Evolutionary conservation across 2,113 vertebrate genomes (phyloP).

Genomic region (Charadrius vociferus): DNA sequence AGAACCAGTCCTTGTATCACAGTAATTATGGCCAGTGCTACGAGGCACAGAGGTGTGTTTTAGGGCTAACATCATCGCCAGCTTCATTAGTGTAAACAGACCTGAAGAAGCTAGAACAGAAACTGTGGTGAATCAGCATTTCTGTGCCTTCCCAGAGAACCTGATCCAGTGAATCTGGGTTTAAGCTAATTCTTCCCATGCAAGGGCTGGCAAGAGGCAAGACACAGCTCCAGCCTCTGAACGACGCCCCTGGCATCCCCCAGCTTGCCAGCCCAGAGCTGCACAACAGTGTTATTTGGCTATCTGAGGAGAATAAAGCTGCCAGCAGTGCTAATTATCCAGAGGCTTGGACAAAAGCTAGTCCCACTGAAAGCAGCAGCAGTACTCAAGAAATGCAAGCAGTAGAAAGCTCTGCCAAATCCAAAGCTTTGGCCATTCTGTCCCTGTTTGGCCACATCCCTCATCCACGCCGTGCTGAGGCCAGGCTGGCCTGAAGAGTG

Average conservation of each 20-base stretch:
- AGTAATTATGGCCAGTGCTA: not conserved
- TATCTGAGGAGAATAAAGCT: not conserved
- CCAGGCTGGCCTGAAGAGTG: not conserved
- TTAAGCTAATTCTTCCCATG: not conserved
- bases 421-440: not conserved
- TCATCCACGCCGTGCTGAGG: fast-evolving
- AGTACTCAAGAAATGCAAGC: not conserved
- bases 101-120: not conserved
- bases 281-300: not conserved
- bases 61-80: not conserved
- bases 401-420: not conserved
- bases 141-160: not conserved
- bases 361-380: fast-evolving
- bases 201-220: not conserved
- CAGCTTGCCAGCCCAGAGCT: not conserved
- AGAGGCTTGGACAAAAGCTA: not conserved
- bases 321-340: not conserved
- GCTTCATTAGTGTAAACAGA: not conserved
- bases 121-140: not conserved
- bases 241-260: fast-evolving
- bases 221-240: not conserved
- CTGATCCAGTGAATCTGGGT: not conserved
- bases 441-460: not conserved
- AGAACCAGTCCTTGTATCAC: not conserved
- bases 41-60: not conserved